phyloP scores from a whole-genome alignment of 2,797 vertebrate genomes.

The Alca torda region DNA sequence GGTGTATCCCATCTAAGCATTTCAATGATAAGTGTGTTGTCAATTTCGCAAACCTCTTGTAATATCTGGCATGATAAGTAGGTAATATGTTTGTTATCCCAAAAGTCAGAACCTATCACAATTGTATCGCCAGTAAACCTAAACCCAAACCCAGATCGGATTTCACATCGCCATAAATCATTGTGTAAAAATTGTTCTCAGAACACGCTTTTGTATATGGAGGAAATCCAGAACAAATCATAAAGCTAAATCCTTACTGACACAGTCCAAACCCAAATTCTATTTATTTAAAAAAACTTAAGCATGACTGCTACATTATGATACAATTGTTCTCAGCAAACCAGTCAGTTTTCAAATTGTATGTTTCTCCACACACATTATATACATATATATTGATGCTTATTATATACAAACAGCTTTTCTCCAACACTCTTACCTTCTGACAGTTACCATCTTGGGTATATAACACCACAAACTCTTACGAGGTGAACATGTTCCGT shows the following conservation, averaged over 20 bases:
- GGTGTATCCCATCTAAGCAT: not conserved
- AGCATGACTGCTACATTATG: not conserved
- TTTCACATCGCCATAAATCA: not conserved
- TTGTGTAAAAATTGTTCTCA: not conserved
- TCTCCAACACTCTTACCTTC: not conserved
- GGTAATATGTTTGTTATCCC: not conserved
- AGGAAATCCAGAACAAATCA: not conserved
- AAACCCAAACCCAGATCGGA: not conserved
- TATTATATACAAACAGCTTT: not conserved
- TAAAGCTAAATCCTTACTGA: not conserved
- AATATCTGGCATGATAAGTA: not conserved
- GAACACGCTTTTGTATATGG: not conserved
- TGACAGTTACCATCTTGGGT: not conserved
- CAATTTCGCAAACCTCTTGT: not conserved
- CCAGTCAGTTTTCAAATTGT: not conserved
- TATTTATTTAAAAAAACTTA: not conserved
- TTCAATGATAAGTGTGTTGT: not conserved
- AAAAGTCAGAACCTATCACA: not conserved
- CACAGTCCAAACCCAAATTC: not conserved
- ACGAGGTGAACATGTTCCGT: not conserved
- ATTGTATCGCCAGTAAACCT: not conserved
- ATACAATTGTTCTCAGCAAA: not conserved
- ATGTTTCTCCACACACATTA: not conserved
- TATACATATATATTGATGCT: not conserved
- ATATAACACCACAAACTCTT: not conserved